Percentiles rank a stretch among this genome's conserved stretches.
Evolutionary conservation across 2,888 invertebrate species (phyloP).

Genomic region (Cataglyphis rosenhaueri): DNA sequence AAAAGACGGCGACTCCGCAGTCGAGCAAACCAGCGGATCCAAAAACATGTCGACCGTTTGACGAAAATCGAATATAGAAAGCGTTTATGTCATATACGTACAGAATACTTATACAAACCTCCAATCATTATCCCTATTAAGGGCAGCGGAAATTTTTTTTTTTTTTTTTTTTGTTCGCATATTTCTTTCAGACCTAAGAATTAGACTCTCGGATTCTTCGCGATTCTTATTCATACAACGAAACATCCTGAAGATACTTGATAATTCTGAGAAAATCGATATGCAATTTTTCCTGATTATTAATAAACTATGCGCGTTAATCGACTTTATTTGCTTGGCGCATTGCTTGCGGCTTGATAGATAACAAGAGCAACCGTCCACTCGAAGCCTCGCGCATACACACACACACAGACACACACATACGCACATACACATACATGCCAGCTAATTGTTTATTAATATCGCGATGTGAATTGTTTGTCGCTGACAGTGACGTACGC

Average conservation of each 20-base stretch:
- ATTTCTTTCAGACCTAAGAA: background rate
- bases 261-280: constrained; percentile 39
- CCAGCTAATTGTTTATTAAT: constrained; percentile 72
- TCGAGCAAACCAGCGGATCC: background rate
- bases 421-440: constrained; percentile 37
- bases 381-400: constrained; percentile 18
- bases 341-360: constrained; percentile 70
- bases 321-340: constrained; percentile 69
- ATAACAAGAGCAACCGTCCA: constrained; percentile 61
- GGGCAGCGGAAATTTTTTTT: background rate
- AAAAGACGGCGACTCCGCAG: background rate
- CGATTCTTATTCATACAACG: constrained; percentile 4
- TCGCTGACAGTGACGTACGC: constrained; percentile 51
- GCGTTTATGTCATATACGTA: background rate
- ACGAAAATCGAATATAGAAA: constrained; percentile 58
- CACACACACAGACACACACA: constrained; percentile 12
- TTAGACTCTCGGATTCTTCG: background rate
- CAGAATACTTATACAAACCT: background rate
- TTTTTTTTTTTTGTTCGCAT: background rate
- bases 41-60: constrained; percentile 35
- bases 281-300: constrained; percentile 7
- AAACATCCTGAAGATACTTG: background rate
- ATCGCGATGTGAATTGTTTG: constrained; percentile 61
- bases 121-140: background rate
- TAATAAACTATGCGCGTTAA: constrained; percentile 65